phyloP scores from a whole-genome alignment of 1,140 invertebrate species.

The Heliothis subflexa region DNA sequence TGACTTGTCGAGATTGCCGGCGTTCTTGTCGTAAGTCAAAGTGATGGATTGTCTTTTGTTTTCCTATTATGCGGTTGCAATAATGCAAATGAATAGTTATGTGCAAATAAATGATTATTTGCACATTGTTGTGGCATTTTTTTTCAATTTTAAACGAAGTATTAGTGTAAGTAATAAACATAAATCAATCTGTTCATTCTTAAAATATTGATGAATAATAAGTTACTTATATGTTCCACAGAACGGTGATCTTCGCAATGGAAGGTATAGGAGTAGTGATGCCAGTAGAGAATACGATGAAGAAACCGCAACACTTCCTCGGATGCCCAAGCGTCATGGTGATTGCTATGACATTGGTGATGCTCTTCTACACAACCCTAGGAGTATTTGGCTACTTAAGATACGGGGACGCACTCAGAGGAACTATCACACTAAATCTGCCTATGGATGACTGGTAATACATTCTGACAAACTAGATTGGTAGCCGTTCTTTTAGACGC shows the following conservation, averaged over 20 bases:
- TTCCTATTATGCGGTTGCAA: neutral
- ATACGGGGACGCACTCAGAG: slow-evolving; percentile 89
- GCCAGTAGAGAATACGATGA: slow-evolving; percentile 96
- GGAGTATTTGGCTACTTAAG: slow-evolving; percentile 95
- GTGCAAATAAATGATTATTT: no score
- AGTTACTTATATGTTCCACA: slow-evolving; percentile 64
- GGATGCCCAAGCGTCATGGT: slow-evolving; percentile 94
- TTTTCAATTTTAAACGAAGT: no score
- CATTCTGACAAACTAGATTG: slow-evolving; percentile 6
- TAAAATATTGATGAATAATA: neutral
- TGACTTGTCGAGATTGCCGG: slow-evolving; percentile 67
- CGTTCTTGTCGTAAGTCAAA: slow-evolving; percentile 79
- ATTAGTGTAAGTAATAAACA: no score
- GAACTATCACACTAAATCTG: slow-evolving; percentile 91
- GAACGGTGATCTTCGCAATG: slow-evolving; percentile 93
- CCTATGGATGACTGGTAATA: slow-evolving; percentile 87
- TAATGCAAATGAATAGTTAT: no score
- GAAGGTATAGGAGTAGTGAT: slow-evolving; percentile 94
- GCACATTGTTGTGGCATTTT: no score
- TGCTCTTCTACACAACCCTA: slow-evolving; percentile 90
- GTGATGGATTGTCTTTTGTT: neutral
- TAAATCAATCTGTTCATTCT: neutral
- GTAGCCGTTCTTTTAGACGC: no score
- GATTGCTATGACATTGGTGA: slow-evolving; percentile 92
- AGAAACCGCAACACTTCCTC: slow-evolving; percentile 91